Conservation (phyloP, 2,797 vertebrate species). For the Scolopax bukidnonensis region DNA sequence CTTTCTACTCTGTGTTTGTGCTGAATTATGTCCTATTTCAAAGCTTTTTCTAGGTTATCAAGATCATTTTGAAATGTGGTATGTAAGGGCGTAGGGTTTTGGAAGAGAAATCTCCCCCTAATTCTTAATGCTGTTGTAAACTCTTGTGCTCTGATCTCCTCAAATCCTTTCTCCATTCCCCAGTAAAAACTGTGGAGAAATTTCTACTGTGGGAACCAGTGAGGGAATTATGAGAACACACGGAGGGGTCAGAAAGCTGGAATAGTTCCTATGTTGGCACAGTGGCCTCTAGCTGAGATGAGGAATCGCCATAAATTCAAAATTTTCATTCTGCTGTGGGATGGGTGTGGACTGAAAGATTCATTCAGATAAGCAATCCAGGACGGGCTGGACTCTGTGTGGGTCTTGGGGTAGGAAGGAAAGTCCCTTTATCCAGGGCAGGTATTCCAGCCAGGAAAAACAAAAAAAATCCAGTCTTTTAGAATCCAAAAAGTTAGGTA, state of each 20-base stretch:
- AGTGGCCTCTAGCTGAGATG: not conserved
- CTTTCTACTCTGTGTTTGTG: not conserved
- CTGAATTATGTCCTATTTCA: slow-evolving; percentile 16
- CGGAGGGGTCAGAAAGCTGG: not conserved
- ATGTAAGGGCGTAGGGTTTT: not conserved
- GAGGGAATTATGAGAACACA: not conserved
- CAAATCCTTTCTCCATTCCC: not conserved
- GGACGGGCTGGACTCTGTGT: not conserved
- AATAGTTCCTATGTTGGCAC: not conserved
- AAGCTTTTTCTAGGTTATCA: slow-evolving; percentile 46
- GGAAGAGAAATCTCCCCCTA: not conserved
- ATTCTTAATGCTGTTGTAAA: not conserved
- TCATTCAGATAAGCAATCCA: not conserved
- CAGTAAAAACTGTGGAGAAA: not conserved
- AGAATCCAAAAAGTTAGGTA: not conserved
- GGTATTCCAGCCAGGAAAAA: not conserved
- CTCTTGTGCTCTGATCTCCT: not conserved
- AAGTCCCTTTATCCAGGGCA: not conserved
- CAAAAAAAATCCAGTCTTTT: not conserved
- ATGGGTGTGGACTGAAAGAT: not conserved
- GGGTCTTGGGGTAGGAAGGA: not conserved
- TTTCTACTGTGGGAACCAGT: not conserved
- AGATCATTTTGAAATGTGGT: not conserved
- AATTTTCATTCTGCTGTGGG: not conserved
- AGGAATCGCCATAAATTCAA: not conserved